Evolutionary conservation across 23 tunicate genomes (phyloP), one percentile per base, ranked within the genome.

Genomic region (Diplosoma virens): DNA sequence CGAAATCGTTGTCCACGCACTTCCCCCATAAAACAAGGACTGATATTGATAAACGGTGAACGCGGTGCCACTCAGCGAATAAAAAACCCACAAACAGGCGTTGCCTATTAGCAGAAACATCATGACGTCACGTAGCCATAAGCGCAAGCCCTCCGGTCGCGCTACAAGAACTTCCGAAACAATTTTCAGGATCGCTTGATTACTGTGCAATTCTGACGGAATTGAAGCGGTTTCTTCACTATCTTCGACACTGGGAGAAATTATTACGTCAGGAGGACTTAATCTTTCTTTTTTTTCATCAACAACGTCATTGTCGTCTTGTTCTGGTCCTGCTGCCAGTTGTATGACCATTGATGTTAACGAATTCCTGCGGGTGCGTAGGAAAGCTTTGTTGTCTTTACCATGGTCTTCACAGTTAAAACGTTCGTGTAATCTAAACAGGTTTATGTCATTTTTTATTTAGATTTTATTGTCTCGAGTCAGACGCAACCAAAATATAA

Each of bases 11-110:
- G 82, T 87, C 94, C 94, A 87, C 3, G 71, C 81, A 33, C 81
- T 81, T 14, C 78, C 37, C 7, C 86, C 86, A 29, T 20, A 87
- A 58, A 80, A 87, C 20, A 41, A 35, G 41, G 68, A 33, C 47
- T 81, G 81, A 63, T 74, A 87, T 2, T 34, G 37, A 28, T 63
- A 28, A 33, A 73, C 54, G 24, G 45, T 33, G 32, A 87, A 80
- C 37, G 86, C 86, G 0, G 94, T 81, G 29, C 86, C 86, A 25
- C 84, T 79, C 23, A 87, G 84, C 30, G 94, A 87, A 86, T 41
- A 28, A 26, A 79, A 81, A 64, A 74, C 61, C 94, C 94, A 87
- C 50, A 87, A 25, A 22, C 78, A 81, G 0, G 83, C 94, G 78
- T 87, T 87, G 0, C 77, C 33, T 11, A 74, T 27, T 24, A 87